Percentiles rank a stretch among this genome's conserved stretches.
phyloP scores from a whole-genome alignment of 1,140 invertebrate genomes.

The Drosophila obscura region DNA sequence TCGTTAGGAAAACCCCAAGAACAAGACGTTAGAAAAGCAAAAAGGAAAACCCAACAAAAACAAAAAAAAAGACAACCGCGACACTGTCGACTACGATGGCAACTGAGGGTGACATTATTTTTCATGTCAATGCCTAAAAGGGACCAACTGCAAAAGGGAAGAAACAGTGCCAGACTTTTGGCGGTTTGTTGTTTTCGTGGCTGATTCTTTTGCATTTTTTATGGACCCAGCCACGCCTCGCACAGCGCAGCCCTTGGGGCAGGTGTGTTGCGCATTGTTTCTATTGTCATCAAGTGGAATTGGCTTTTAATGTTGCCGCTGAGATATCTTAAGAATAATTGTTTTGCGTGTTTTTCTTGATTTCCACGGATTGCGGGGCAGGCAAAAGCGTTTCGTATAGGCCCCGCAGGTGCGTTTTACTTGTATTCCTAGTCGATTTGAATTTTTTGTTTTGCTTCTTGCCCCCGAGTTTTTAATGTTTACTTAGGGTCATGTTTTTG shows the following conservation, averaged over 20 bases:
- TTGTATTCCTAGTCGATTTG: conserved; percentile 39
- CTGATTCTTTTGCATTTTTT: conserved; percentile 79
- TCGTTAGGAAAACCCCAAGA: conserved; percentile 55
- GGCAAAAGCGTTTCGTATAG: conserved; percentile 24
- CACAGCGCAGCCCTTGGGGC: conserved; percentile 49
- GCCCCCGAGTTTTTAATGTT: conserved; percentile 53
- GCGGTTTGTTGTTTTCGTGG: conserved; percentile 53
- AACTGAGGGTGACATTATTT: conserved; percentile 80
- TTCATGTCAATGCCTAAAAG: conserved; percentile 79
- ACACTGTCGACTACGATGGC: conserved; percentile 8
- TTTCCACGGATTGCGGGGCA: conserved; percentile 38
- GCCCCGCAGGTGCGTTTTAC: conserved; percentile 74
- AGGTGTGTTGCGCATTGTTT: conserved; percentile 77
- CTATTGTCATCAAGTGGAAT: conserved; percentile 84
- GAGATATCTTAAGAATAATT: conserved; percentile 84
- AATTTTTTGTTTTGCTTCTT: conserved; percentile 19
- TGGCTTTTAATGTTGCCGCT: conserved; percentile 84
- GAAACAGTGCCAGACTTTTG: conserved; percentile 49
- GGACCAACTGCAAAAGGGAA: conserved; percentile 35
- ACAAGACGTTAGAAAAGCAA: conserved; percentile 55
- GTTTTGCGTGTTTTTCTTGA: conserved; percentile 83
- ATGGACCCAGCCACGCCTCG: conserved; percentile 41
- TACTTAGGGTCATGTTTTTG: conserved; percentile 51
- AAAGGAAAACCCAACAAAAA: not conserved
- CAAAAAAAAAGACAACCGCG: conserved; percentile 23